Evolutionary conservation across 2,888 invertebrate genomes (phyloP).

Genomic region (Rutpela maculata): DNA sequence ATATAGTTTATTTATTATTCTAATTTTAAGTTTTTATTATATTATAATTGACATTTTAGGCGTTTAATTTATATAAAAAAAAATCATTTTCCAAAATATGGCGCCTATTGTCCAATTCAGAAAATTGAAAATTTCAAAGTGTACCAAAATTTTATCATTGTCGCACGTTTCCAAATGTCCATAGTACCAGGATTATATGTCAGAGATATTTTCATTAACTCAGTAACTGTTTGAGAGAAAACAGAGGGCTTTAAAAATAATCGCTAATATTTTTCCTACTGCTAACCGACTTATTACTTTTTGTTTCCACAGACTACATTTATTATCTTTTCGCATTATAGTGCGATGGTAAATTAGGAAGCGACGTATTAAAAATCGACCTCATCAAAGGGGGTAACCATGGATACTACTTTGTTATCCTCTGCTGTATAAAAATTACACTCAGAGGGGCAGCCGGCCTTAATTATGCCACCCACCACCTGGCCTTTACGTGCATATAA

Average conservation of each 20-base stretch:
- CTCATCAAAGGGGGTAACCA: conserved; percentile 34
- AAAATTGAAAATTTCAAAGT: too few species aligned
- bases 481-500: conserved; percentile 6
- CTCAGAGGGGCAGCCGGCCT: conserved; percentile 18
- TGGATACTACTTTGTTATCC: conserved; percentile 31
- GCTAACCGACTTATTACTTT: not conserved
- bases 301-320: not conserved
- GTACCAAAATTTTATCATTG: too few species aligned
- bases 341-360: conserved; percentile 19
- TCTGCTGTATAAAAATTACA: conserved; percentile 13
- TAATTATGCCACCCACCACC: conserved; percentile 33
- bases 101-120: too few species aligned
- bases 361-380: conserved; percentile 30
- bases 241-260: not conserved
- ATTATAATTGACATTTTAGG: too few species aligned
- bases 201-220: not conserved
- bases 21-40: too few species aligned
- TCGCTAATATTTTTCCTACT: not conserved
- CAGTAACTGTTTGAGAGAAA: not conserved
- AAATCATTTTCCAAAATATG: too few species aligned
- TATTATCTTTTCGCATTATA: conserved; percentile 11
- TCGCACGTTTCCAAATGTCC: not conserved
- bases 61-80: too few species aligned
- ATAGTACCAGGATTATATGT: not conserved
- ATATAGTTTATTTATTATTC: too few species aligned